These are phyloP conservation scores for Erythrolamprus reginae DNA, from an alignment of 2,113 vertebrate species.

Conservation along the genomic window DNA sequence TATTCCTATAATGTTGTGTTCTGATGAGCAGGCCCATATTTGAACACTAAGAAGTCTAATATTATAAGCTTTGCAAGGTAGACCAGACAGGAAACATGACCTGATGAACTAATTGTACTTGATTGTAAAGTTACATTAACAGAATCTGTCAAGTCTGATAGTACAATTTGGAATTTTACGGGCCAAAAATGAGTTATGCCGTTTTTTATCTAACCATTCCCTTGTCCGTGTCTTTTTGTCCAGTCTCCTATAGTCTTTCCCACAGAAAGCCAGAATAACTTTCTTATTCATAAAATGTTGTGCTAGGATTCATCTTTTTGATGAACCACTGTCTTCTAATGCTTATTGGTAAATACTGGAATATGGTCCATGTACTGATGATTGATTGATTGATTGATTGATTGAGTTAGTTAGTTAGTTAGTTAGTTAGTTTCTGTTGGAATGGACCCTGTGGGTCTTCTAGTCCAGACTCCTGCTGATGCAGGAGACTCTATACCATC, in stretches of 20 bases:
- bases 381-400: too few species aligned
- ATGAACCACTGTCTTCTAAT: background rate
- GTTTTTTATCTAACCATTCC: background rate
- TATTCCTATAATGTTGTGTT: background rate
- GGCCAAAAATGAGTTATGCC: background rate
- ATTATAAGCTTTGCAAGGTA: background rate
- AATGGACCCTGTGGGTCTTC: too few species aligned
- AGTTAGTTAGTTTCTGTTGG: too few species aligned
- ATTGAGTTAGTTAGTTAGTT: too few species aligned
- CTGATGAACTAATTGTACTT: background rate
- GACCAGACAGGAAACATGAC: background rate
- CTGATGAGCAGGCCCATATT: background rate
- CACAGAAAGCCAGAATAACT: background rate
- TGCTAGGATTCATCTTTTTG: background rate
- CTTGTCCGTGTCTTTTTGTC: background rate
- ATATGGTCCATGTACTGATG: background rate
- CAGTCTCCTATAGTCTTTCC: background rate
- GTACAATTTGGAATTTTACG: too few species aligned
- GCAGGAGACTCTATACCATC: too few species aligned
- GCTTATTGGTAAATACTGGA: background rate
- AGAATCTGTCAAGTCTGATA: background rate
- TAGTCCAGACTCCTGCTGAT: too few species aligned
- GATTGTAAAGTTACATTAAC: background rate
- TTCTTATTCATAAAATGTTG: background rate
- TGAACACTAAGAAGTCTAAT: background rate